Evolutionary conservation across 2,797 vertebrate genomes (phyloP), one percentile per base, ranked within the genome.

Genomic region (Acridotheres tristis): DNA sequence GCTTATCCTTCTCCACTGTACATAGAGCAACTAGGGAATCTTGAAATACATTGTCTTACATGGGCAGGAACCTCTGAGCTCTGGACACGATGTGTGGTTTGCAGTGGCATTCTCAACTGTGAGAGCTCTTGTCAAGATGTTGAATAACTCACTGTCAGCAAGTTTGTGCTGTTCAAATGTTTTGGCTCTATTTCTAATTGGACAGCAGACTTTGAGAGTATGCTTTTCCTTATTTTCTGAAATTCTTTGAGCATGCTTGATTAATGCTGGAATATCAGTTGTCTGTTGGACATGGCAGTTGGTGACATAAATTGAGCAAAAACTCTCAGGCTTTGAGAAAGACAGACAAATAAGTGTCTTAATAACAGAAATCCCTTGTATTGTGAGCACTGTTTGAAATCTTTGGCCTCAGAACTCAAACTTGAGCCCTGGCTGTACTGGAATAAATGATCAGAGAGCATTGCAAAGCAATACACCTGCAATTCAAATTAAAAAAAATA

Each of bases 141-240:
- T 68, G 55, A 93, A 66, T 85, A 88, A 62, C 67, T 95, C 72
- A 7, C 76, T 93, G 87, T 88, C 94, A 84, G 66, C 73, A 63
- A 48, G 73, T 85, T 96, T 58, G 1, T 26, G 40, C 51, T 25
- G 73, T 50, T 84, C 85, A 71, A 26, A 69, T 86, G 57, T 89
- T 94, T 86, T 78, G 77, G 51, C 91, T 77, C n/a, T 40, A 6
- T 78, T 78, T 94, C 55, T 30, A 53, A 29, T 51, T 57, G 22
- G 43, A 47, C 55, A 73, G 66, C 27, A 13, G 48, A 65, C 77
- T 72, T 93, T 85, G 47, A 88, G 73, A 81, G 63, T n/a, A 45
- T 45, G 9, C 18, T 65, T 43, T 42, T 42, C 16, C 62, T 79
- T 58, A 4, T 85, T 95, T 78, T 75, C 30, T 91, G 66, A 55